Base-by-base conservation (phyloP, 2,113 vertebrate genomes). In the Eubucco bourcierii region DNA sequence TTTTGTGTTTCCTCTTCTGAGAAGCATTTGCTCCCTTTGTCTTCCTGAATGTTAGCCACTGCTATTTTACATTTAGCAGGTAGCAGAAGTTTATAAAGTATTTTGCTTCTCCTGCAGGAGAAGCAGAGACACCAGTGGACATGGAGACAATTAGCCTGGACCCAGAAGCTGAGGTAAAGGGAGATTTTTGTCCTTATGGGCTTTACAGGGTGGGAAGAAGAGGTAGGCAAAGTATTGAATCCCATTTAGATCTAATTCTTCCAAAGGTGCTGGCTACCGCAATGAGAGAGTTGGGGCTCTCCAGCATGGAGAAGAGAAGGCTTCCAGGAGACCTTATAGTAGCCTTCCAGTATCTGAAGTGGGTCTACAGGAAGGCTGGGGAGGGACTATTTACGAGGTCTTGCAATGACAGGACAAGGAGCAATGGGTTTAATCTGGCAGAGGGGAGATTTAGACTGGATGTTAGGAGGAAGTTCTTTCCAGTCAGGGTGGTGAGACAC, bases 71-170 rank as follows among this genome's bases (percentile, higher is more conserved):
- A 76, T 70, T 64, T 34, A 59, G 18, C 41, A 18, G 74, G 17
- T 18, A 12, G 16, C 63, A 75, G 77, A 64, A 46, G 24, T 56
- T 93, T 27, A 64, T 34, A 0, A n/a, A 29, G 3, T 41, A 1
- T 34, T 33, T 88, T 97, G 17, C 52, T 73, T 80, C 56, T 90
- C 20, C 84, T 94, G 34, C 97, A 99, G 99, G 94, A 95, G 99
- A 98, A 88, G 98, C 98, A 52, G 99, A 99, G 95, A 98, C 98
- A 20, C 98, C 99, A 28, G 99, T 99, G 96, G 99, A 99, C 91
- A 99, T 99, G 98, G 99, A 99, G 63, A 98, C 99, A 11, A 99
- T 99, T 95, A 99, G 81, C 77, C 96, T 99, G 96, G 99, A 99
- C 93, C 98, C 98, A 84, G 99, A 99, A 46, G 99, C 99, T 90